Evolutionary conservation across 2,888 invertebrate genomes (phyloP).

Genomic region (Eupithecia subumbrata): DNA sequence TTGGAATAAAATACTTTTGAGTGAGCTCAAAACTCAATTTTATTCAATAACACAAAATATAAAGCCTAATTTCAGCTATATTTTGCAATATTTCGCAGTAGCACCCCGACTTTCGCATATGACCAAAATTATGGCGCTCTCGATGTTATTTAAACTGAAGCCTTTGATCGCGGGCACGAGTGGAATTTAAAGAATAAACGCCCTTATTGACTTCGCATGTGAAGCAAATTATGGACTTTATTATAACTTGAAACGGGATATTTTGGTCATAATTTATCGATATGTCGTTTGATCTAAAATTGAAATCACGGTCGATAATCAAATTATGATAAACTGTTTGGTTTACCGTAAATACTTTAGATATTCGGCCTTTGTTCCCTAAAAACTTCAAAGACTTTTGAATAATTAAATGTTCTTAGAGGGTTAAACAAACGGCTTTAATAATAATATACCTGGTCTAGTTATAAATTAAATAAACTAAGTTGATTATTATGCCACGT

Average conservation of each 20-base stretch:
- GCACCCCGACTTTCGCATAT: constrained; percentile 18
- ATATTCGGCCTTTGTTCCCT: not conserved
- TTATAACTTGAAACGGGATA: not conserved
- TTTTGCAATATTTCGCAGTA: constrained; percentile 22
- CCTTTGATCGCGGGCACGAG: constrained; percentile 43
- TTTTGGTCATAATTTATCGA: not conserved
- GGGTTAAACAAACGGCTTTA: not conserved
- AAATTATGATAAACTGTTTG: not conserved
- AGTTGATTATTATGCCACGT: not conserved
- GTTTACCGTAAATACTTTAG: not conserved
- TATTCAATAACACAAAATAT: not conserved
- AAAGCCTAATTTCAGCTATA: not conserved
- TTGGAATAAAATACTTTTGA: not conserved
- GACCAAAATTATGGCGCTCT: constrained; percentile 30
- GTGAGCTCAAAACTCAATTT: not conserved
- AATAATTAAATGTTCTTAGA: not conserved
- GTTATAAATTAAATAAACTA: not conserved
- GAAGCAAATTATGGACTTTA: constrained; percentile 25
- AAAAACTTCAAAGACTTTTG: not conserved
- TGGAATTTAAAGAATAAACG: constrained; percentile 11
- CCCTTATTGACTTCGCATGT: constrained; percentile 17
- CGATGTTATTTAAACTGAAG: constrained; percentile 47
- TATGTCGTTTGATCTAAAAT: not conserved
- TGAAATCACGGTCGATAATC: not conserved
- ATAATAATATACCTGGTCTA: not conserved